phyloP scores from a whole-genome alignment of 1,140 invertebrate genomes.

The Lethrus apterus region DNA sequence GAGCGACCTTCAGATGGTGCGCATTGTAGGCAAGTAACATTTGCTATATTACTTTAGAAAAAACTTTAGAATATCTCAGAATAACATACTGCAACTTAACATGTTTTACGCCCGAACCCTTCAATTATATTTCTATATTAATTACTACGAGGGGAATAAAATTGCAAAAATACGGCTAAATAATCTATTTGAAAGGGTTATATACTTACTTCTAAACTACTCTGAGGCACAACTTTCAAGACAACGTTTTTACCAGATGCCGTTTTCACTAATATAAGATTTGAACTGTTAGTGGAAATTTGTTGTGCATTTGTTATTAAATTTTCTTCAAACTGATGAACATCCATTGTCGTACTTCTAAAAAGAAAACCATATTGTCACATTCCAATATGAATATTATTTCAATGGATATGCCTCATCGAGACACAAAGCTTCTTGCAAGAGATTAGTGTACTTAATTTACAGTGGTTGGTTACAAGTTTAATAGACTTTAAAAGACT shows the following conservation, averaged over 20 bases:
- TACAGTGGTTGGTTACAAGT: no score
- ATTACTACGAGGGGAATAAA: not conserved
- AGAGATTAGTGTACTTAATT: no score
- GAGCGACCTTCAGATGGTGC: no score
- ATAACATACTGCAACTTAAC: not conserved
- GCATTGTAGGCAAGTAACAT: no score
- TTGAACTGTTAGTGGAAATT: slow-evolving; percentile 28
- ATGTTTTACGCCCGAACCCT: no score
- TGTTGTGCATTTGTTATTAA: slow-evolving; percentile 17
- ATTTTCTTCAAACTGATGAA: slow-evolving; percentile 22
- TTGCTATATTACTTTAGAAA: no score
- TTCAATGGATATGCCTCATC: not conserved
- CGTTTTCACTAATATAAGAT: slow-evolving; percentile 38
- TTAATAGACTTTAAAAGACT: no score
- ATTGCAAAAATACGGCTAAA: not conserved
- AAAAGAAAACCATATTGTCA: no score
- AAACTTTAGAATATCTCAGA: no score
- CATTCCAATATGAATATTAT: slow-evolving; percentile 20
- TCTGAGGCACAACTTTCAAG: slow-evolving; percentile 37
- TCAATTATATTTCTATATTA: not conserved
- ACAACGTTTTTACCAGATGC: slow-evolving; percentile 39
- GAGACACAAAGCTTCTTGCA: no score
- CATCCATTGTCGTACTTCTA: slow-evolving; percentile 16
- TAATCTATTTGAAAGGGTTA: not conserved
- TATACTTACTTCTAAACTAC: slow-evolving; percentile 17